Percentiles rank a stretch among this genome's conserved stretches.
These are phyloP conservation scores for Seira sanloemensis DNA, from an alignment of 2,888 invertebrate species.

Conservation along the genomic window DNA sequence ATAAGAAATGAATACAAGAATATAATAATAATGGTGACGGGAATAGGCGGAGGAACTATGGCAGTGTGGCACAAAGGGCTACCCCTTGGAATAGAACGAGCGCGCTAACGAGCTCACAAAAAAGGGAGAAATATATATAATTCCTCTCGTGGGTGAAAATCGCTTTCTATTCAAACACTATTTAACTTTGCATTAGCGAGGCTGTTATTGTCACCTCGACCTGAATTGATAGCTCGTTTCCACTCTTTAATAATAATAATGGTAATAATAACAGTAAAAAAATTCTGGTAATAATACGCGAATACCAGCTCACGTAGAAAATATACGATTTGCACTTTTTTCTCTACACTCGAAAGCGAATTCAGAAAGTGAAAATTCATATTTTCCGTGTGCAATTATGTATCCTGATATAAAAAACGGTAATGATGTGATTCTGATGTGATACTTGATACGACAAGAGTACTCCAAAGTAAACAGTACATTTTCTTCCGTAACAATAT, in stretches of 20 bases:
- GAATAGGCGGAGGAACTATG: slow-evolving; percentile 13
- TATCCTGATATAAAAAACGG: not conserved
- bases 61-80: not conserved
- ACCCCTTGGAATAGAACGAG: not conserved
- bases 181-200: slow-evolving; percentile 40
- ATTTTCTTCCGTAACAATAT: no score
- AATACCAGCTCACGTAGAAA: no score
- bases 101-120: slow-evolving; percentile 49
- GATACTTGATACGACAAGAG: slow-evolving; percentile 33
- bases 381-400: slow-evolving; percentile 15
- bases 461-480: not conserved
- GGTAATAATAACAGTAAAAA: slow-evolving; percentile 12
- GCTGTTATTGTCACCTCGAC: slow-evolving; percentile 55
- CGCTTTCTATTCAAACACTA: slow-evolving; percentile 26
- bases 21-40: slow-evolving; percentile 24
- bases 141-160: slow-evolving; percentile 15
- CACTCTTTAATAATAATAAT: slow-evolving; percentile 10
- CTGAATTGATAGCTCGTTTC: slow-evolving; percentile 40
- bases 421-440: slow-evolving; percentile 28
- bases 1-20: slow-evolving; percentile 34
- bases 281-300: not conserved
- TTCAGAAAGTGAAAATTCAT: slow-evolving; percentile 27
- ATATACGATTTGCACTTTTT: not conserved
- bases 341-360: no score
- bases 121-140: not conserved